A percentile compares a stretch with the other conserved stretches of the same genome.
These are phyloP conservation scores for Otus sunia DNA, from an alignment of 2,113 vertebrate species.

Conservation along the genomic window DNA sequence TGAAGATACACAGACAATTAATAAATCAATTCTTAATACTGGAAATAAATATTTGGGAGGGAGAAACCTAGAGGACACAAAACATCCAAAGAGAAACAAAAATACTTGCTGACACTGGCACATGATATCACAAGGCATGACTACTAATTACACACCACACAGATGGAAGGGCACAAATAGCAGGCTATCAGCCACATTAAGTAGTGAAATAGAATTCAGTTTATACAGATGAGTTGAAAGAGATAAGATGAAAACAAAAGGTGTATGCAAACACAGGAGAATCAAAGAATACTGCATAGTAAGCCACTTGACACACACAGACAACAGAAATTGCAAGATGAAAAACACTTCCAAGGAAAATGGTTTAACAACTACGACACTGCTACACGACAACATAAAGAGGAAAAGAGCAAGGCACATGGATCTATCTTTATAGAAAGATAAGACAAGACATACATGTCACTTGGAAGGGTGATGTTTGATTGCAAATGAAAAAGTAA, in stretches of 20 bases:
- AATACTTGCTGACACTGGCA: not conserved
- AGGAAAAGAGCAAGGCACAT: not conserved
- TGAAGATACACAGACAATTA: not conserved
- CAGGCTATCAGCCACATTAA: not conserved
- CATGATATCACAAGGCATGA: not conserved
- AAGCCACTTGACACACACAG: not conserved
- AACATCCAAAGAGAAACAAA: not conserved
- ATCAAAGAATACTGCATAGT: rapidly evolving
- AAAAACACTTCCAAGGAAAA: not conserved
- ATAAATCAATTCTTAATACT: not conserved
- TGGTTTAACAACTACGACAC: not conserved
- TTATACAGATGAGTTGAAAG: not conserved
- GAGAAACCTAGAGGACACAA: not conserved
- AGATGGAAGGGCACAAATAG: not conserved
- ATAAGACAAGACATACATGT: not conserved
- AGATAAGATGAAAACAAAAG: not conserved
- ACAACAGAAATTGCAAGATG: not conserved
- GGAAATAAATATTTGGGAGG: not conserved
- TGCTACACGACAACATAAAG: not conserved
- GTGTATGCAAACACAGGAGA: not conserved
- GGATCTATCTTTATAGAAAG: not conserved
- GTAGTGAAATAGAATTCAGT: not conserved
- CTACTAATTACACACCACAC: not conserved
- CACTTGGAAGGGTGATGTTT: not conserved
- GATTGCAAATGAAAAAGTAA: not conserved